Evolutionary conservation across 2,113 vertebrate species (phyloP).

Genomic region (Austrofundulus limnaeus): DNA sequence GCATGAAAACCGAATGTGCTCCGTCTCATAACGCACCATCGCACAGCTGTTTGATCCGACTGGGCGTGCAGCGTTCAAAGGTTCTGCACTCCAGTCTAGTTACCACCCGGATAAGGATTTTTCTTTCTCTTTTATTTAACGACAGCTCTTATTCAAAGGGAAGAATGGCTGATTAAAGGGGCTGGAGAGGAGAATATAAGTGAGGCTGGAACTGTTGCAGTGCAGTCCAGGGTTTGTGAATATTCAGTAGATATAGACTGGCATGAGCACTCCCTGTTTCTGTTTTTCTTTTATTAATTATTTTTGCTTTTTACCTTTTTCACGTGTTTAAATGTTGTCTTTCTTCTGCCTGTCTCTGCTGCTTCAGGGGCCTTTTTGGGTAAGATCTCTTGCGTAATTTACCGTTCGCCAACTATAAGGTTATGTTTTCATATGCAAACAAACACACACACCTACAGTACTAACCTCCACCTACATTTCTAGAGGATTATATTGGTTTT

Average conservation of each 20-base stretch:
- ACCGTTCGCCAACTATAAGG: conserved; percentile 29
- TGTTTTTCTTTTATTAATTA: background rate
- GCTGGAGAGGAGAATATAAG: conserved; percentile 34
- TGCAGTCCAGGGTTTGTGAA: background rate
- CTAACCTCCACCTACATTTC: conserved; percentile 41
- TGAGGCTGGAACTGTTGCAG: conserved; percentile 14
- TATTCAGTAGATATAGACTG: no score
- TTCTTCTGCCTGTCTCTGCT: conserved; percentile 77
- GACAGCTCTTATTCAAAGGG: conserved; percentile 41
- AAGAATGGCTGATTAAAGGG: conserved; percentile 48
- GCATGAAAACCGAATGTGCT: conserved; percentile 31
- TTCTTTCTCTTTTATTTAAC: conserved; percentile 39
- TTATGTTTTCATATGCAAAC: conserved; percentile 39
- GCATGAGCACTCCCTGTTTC: no score
- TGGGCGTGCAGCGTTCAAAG: conserved; percentile 17
- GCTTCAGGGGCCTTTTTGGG: conserved; percentile 88
- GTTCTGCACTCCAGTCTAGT: conserved; percentile 11
- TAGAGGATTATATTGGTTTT: conserved; percentile 18
- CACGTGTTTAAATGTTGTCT: conserved; percentile 71
- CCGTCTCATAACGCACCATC: conserved; percentile 26
- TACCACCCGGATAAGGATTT: conserved; percentile 41
- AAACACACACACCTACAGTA: conserved; percentile 1
- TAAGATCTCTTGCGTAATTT: conserved; percentile 77
- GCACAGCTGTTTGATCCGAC: conserved; percentile 38
- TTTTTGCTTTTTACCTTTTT: background rate